Base-by-base conservation (phyloP, 2,888 invertebrate species). In the Caradrina kadenii region DNA sequence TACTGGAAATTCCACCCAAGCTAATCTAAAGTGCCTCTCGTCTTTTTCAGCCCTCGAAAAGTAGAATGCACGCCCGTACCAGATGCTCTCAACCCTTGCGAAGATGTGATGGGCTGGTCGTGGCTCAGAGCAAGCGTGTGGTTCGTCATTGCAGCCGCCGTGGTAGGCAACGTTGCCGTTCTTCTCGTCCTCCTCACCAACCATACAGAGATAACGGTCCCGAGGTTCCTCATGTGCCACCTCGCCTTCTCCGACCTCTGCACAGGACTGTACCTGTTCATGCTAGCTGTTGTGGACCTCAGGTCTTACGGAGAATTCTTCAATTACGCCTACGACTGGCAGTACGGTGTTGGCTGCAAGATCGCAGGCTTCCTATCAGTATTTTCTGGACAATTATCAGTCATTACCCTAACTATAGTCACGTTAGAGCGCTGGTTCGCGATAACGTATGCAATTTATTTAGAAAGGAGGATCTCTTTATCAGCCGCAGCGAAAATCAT, bases 281-380 rank as follows among this genome's bases (percentile, higher is more conserved):
- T 99, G 88, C 96, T 99, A 50, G 99, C 99, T 0, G 97, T 97
- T 0, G 97, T 98, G 87, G 99, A 99, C 92, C 96, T 98, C 0
- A 97, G 97, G 82, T 98, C 98, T 0, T 97, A 98, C 86, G 98
- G 98, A 2, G 97, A 97, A 79, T 99, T 98, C 93, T 98, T 98
- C 92, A 98, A 98, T 91, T 97, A 97, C 91, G 99, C 99, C 4
- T 98, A 98, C 85, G 97, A 98, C 87, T 99, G 99, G 99, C 99
- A 99, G 92, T 96, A 96, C 73, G 97, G 98, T 63, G 91, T 97
- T 55, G 98, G 99, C 0, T 99, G 99, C 91, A 97, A 98, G 88
- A 96, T 98, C 11, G 98, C 98, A 0, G 99, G 99, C 0, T 98
- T 99, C 89, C 93, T 99, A 62, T 98, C 98, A 0, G 98, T 98